Evolutionary conservation across 2,888 invertebrate genomes (phyloP).

Genomic region (Callinectes sapidus): DNA sequence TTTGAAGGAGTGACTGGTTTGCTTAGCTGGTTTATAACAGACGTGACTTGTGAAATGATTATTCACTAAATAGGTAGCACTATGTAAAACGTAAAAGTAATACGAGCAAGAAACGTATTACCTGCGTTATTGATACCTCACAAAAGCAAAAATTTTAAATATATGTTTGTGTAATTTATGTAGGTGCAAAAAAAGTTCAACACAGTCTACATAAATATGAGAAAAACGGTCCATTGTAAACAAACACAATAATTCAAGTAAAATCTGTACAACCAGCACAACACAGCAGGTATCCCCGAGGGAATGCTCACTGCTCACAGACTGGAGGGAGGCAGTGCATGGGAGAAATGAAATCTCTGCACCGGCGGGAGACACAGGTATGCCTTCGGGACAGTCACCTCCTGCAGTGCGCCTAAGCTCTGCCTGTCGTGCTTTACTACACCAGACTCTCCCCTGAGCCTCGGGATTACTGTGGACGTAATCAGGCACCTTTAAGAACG

Average conservation of each 20-base stretch:
- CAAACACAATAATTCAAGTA: neutral
- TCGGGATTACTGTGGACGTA: slow-evolving; percentile 40
- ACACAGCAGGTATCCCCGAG: neutral
- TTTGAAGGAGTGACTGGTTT: neutral
- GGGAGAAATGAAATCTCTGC: neutral
- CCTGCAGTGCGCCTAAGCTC: neutral
- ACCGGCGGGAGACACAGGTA: neutral
- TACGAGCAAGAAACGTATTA: neutral
- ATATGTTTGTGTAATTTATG: too few relatives aligned
- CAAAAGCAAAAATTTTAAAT: too few relatives aligned
- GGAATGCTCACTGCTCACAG: neutral
- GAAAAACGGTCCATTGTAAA: too few relatives aligned
- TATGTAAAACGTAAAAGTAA: neutral
- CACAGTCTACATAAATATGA: too few relatives aligned
- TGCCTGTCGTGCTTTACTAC: slow-evolving; percentile 21
- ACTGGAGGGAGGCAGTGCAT: neutral
- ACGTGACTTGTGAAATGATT: neutral
- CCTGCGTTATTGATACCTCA: neutral
- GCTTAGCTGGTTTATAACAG: neutral
- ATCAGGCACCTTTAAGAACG: slow-evolving; percentile 44
- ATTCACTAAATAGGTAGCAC: neutral
- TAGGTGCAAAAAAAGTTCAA: too few relatives aligned
- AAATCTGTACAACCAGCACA: neutral
- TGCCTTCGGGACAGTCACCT: neutral
- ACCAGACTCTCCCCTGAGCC: slow-evolving; percentile 3